Percentiles rank a stretch among this genome's conserved stretches.
Evolutionary conservation across 2,113 vertebrate genomes (phyloP).

Genomic region (Eurystomus gularis): DNA sequence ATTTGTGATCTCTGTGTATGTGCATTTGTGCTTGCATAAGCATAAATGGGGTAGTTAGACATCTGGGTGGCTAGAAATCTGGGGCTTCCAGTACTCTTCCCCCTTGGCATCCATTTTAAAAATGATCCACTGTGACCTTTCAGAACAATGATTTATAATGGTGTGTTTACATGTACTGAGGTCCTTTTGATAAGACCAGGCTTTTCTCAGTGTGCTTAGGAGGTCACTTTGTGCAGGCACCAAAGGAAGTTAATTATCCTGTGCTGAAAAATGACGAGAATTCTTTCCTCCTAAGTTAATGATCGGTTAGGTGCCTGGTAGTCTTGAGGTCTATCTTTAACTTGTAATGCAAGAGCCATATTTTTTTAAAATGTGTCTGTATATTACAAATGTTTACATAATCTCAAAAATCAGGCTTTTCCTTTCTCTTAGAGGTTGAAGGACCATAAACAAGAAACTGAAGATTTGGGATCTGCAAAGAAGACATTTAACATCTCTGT

Average conservation of each 20-base stretch:
- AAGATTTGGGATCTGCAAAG: constrained; percentile 34
- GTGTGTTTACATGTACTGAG: not conserved
- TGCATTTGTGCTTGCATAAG: not conserved
- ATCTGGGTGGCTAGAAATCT: not conserved
- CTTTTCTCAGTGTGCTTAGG: not conserved
- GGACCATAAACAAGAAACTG: constrained; percentile 48
- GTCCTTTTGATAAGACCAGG: not conserved
- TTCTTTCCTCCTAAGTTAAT: not conserved
- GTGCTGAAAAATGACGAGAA: not conserved
- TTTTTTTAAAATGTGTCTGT: not conserved
- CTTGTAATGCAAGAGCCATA: not conserved
- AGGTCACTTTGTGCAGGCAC: not conserved
- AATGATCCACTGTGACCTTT: not conserved
- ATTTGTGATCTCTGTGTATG: not conserved
- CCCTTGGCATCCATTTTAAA: not conserved
- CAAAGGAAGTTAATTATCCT: not conserved
- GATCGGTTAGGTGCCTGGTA: not conserved
- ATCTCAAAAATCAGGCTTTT: not conserved
- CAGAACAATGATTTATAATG: not conserved
- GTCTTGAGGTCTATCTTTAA: not conserved
- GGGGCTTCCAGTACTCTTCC: not conserved
- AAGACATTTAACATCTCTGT: constrained; percentile 81
- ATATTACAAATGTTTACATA: not conserved
- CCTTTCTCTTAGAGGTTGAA: constrained; percentile 22
- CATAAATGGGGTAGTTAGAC: no score